Conservation (phyloP, 2,113 vertebrate species). For the Heterochromis multidens region DNA sequence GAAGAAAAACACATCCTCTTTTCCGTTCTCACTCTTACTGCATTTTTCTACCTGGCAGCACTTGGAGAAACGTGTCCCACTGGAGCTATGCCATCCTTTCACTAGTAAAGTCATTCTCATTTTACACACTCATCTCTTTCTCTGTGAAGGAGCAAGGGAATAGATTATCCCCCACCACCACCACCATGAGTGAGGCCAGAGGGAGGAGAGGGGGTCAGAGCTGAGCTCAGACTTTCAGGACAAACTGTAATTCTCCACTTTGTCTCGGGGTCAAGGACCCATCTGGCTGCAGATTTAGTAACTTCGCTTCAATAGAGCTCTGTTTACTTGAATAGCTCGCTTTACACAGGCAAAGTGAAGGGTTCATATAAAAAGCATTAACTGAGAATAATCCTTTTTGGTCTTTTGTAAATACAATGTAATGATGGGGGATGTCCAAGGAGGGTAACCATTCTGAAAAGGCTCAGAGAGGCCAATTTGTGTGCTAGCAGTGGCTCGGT, state of each 20-base stretch:
- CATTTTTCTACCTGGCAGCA: conserved; percentile 40
- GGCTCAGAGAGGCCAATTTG: conserved; percentile 20
- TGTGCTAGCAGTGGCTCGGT: conserved; percentile 4
- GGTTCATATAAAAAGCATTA: conserved; percentile 66
- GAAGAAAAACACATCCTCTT: conserved; percentile 20
- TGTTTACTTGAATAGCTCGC: conserved; percentile 55
- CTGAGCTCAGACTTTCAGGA: conserved; percentile 29
- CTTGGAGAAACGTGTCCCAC: conserved; percentile 47
- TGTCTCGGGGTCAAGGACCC: conserved; percentile 36
- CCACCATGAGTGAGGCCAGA: conserved; percentile 7
- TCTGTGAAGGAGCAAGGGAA: conserved; percentile 19
- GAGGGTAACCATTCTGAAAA: conserved; percentile 30
- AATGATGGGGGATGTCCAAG: conserved; percentile 48
- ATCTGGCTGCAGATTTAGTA: conserved; percentile 55
- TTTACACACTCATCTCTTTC: conserved; percentile 46
- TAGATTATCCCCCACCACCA: conserved; percentile 6
- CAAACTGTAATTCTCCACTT: conserved; percentile 55
- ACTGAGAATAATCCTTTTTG: conserved; percentile 53
- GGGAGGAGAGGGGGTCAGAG: neutral
- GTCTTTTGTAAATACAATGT: conserved; percentile 65
- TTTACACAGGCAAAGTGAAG: conserved; percentile 55
- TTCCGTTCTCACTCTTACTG: neutral
- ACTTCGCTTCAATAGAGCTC: conserved; percentile 49
- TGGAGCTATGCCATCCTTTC: conserved; percentile 51
- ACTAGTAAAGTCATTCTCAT: conserved; percentile 29